Conservation (phyloP, 2,113 vertebrate species). For the Thamnophis sirtalis region DNA sequence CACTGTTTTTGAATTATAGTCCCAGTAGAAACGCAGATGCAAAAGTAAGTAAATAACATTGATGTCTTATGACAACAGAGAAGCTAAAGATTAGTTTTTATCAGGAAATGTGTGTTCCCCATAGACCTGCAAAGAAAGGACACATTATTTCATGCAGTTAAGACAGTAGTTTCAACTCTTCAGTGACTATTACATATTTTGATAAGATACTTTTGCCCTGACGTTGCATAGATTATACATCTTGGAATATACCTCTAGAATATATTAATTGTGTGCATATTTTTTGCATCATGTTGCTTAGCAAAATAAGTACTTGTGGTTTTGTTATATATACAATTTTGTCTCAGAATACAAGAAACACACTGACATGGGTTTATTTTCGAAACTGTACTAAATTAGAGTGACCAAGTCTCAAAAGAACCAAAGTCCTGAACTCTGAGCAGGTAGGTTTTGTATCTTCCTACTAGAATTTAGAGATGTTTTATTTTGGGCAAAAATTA, state of each 20-base stretch:
- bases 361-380: background rate
- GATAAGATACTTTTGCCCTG: background rate
- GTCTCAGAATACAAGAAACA: background rate
- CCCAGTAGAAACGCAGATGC: fast-evolving
- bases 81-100: background rate
- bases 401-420: background rate
- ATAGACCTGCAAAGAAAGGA: background rate
- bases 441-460: background rate
- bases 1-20: background rate
- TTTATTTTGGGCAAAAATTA: background rate
- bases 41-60: background rate
- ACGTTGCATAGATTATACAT: background rate
- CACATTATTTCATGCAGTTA: background rate
- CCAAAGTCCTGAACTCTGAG: background rate
- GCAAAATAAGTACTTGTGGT: background rate
- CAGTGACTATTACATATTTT: background rate
- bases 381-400: background rate
- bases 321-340: background rate
- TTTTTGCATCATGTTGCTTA: background rate
- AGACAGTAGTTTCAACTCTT: background rate
- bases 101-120: background rate
- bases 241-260: background rate
- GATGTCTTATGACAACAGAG: background rate
- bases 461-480: background rate
- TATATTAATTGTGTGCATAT: background rate